Base-by-base conservation (phyloP, 2,113 vertebrate genomes). In the Corynorhinus townsendii region DNA sequence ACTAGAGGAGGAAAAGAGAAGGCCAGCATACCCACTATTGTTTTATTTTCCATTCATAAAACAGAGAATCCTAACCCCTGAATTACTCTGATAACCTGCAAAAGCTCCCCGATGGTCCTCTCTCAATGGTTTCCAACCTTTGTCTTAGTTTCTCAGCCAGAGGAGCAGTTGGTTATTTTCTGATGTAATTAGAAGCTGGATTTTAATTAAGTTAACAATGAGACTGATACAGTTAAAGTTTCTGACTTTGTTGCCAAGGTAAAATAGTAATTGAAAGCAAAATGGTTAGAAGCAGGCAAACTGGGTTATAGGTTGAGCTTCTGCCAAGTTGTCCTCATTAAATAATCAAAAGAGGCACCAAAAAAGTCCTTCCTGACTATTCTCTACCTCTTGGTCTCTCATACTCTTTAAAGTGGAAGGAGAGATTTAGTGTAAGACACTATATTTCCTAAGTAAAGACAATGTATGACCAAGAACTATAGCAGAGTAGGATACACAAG, bases 151-250 rank as follows among this genome's bases (percentile, higher is more conserved):
- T 47, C n/a, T 71, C 33, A 49, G 56, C 80, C n/a, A 93, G 2
- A 64, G 40, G 14, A 54, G 6, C 8, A 72, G 75, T 59, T 52
- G 62, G 71, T 88, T 92, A 40, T 54, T 77, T 92, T 89, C 62
- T 59, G 45, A 91, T 85, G 16, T 80, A 92, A 94, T 80, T 86
- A 82, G 52, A 92, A 76, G 49, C 22, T 94, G 43, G 43, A 81
- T 88, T 85, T 97, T 93, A 95, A 95, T 90, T 94, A 87, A 87
- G 62, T 95, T 83, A 92, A 49, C 64, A 69, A 89, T 56, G 59
- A 80, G 33, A 80, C n/a, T 35, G 76, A 84, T 26, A 5, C 11
- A 30, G 52, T 89, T 91, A 86, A 91, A 68, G 40, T 93, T 89
- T 86, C 52, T 96, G 66, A 90, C 20, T 94, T 82, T 56, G 56